Percentiles rank a stretch among this genome's conserved stretches.
Evolutionary conservation across 2,113 vertebrate species (phyloP).

Genomic region (Tinamus guttatus): DNA sequence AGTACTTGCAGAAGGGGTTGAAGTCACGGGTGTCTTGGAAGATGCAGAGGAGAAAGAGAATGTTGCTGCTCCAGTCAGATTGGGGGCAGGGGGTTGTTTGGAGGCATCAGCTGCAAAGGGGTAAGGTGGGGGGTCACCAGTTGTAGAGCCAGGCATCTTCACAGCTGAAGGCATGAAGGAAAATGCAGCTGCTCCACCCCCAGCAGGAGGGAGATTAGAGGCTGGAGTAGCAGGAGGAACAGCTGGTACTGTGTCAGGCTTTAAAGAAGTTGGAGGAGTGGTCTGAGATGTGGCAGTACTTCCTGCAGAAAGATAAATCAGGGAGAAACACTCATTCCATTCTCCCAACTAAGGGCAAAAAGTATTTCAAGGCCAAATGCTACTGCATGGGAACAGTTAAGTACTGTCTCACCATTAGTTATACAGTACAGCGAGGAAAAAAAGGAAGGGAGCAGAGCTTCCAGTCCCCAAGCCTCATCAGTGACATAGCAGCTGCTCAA

Average conservation of each 20-base stretch:
- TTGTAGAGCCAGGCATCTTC: slow-evolving; percentile 29
- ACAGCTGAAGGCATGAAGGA: slow-evolving; percentile 56
- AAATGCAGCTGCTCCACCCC: slow-evolving; percentile 12
- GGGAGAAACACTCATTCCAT: background rate
- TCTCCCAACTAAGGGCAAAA: background rate
- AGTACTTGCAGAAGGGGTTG: slow-evolving; percentile 1
- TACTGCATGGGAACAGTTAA: background rate
- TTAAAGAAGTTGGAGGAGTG: slow-evolving; percentile 56
- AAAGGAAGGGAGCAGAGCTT: background rate
- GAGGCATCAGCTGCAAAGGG: slow-evolving; percentile 38
- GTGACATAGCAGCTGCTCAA: background rate
- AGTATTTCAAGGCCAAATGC: background rate
- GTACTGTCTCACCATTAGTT: background rate
- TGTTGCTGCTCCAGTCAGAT: slow-evolving; percentile 5
- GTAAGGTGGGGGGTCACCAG: slow-evolving; percentile 1
- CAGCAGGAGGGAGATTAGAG: slow-evolving; percentile 47
- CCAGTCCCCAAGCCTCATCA: background rate
- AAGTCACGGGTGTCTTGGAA: slow-evolving; percentile 48
- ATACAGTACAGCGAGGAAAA: background rate
- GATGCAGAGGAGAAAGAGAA: slow-evolving; percentile 77
- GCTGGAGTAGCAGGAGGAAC: background rate
- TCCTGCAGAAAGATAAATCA: slow-evolving; percentile 49
- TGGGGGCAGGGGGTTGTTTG: slow-evolving; percentile 27
- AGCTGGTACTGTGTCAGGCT: background rate
- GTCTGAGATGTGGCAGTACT: slow-evolving; percentile 62